phyloP scores from a whole-genome alignment of 1,140 invertebrate genomes.

The Musca vetustissima region DNA sequence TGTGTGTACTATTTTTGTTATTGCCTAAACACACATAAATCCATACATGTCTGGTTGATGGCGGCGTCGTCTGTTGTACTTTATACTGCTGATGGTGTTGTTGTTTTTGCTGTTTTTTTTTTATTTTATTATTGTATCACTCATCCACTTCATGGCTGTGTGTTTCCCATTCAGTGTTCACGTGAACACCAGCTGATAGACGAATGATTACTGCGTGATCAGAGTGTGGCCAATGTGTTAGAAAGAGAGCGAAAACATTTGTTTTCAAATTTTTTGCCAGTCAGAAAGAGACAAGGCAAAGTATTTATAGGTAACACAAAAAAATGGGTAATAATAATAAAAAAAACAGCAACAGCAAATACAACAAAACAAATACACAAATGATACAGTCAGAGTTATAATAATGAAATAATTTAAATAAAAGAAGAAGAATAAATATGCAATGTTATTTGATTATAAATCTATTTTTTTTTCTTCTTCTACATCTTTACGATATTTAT shows the following conservation, averaged over 20 bases:
- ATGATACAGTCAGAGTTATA: background rate
- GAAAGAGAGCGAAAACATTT: conserved; percentile 46
- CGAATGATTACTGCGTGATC: conserved; percentile 53
- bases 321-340: no score
- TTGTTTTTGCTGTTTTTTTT: no score
- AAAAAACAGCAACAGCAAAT: no score
- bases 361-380: no score
- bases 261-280: conserved; percentile 54
- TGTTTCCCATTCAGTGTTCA: conserved; percentile 54
- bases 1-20: background rate
- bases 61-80: background rate
- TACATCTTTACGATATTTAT: no score
- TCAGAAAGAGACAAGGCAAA: conserved; percentile 33
- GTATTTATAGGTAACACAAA: background rate
- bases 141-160: conserved; percentile 34
- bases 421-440: no score
- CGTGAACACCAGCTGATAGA: conserved; percentile 52
- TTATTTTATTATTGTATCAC: conserved; percentile 40
- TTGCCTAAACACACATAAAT: background rate
- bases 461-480: no score
- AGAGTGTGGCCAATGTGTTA: conserved; percentile 35
- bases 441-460: no score
- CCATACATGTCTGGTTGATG: no score
- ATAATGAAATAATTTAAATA: conserved; percentile 13
- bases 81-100: conserved; percentile 25